phyloP scores from a whole-genome alignment of 2,113 vertebrate genomes.

The Pseudorectes ferrugineus region DNA sequence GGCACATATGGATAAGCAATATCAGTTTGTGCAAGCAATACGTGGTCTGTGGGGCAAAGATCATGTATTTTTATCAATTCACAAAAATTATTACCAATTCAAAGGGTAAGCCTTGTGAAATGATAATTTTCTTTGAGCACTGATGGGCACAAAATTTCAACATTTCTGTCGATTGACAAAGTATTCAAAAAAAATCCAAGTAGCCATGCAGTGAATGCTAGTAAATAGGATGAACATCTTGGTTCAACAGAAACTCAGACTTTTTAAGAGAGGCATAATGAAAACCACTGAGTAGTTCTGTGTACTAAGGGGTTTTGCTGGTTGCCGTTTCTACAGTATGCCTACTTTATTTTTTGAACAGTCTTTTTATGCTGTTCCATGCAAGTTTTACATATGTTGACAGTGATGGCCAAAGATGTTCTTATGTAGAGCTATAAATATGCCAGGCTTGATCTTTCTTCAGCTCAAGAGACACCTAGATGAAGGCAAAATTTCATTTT shows the following conservation, averaged over 20 bases:
- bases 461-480: neutral
- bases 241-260: neutral
- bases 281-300: neutral
- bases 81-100: neutral
- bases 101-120: neutral
- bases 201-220: neutral
- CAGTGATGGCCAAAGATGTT: neutral
- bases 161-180: accelerated
- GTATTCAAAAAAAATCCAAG: neutral
- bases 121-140: neutral
- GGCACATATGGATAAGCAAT: neutral
- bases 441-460: neutral
- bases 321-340: neutral
- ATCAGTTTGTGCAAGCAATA: neutral
- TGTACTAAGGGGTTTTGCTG: neutral
- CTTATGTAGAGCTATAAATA: neutral
- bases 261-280: neutral
- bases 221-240: neutral
- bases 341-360: neutral
- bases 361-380: neutral
- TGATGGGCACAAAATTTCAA: neutral
- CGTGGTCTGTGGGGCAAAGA: neutral
- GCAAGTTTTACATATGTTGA: neutral
- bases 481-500: neutral
- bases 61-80: neutral